Conservation (phyloP, 2,797 vertebrate genomes). For the Gorsachius magnificus region DNA sequence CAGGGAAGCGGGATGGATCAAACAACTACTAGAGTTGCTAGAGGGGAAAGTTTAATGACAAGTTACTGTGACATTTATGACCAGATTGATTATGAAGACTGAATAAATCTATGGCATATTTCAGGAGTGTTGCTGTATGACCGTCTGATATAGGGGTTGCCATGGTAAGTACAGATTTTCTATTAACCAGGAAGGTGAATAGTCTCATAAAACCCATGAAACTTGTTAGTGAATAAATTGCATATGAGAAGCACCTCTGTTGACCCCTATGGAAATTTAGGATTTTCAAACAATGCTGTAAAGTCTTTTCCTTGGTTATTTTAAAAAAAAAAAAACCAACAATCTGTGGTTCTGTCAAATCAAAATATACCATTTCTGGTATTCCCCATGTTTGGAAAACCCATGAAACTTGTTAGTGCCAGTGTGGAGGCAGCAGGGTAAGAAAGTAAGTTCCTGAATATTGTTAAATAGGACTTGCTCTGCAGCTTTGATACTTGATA, state of each 20-base stretch:
- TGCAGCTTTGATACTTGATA: neutral
- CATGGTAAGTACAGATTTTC: constrained; percentile 59
- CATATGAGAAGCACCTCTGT: neutral
- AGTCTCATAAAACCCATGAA: constrained; percentile 34
- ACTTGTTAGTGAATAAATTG: constrained; percentile 53
- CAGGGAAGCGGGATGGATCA: neutral
- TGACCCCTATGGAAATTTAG: constrained; percentile 39
- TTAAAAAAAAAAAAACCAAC: neutral
- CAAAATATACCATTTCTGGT: constrained; percentile 15
- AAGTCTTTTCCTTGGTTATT: neutral
- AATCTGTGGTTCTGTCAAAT: neutral
- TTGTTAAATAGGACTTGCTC: neutral
- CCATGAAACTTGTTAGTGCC: too few relatives aligned
- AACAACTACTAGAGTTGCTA: neutral
- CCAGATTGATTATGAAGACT: constrained; percentile 47
- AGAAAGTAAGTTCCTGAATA: neutral
- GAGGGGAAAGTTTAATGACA: constrained; percentile 52
- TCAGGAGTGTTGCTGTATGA: neutral
- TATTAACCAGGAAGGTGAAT: constrained; percentile 55
- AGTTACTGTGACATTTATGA: constrained; percentile 49
- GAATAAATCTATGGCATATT: constrained; percentile 32
- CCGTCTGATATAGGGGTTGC: constrained; percentile 40
- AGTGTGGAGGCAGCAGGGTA: constrained; percentile 10
- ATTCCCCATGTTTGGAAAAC: constrained; percentile 30
- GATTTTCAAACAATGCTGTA: constrained; percentile 40